phyloP scores from a whole-genome alignment of 2,113 vertebrate species.

The Hippocampus abdominalis region DNA sequence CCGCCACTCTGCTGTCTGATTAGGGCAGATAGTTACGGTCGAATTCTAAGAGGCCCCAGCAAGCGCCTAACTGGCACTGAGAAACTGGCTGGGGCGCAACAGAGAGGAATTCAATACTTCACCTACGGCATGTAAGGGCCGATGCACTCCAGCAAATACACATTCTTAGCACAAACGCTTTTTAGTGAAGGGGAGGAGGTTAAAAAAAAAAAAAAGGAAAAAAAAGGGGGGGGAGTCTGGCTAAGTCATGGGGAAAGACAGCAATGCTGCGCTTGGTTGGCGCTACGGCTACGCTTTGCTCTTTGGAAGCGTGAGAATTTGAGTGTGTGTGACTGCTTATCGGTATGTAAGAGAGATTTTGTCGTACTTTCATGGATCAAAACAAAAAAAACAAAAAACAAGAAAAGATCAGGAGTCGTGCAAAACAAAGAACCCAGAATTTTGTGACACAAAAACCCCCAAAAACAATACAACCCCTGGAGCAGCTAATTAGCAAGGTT shows the following conservation, averaged over 20 bases:
- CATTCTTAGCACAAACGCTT: constrained; percentile 41
- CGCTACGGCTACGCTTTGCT: constrained; percentile 30
- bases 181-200: constrained; percentile 12
- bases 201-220: not conserved
- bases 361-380: constrained; percentile 4
- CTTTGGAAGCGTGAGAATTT: constrained; percentile 36
- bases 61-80: constrained; percentile 30
- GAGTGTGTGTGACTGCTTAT: constrained; percentile 47
- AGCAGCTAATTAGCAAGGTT: no score
- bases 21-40: constrained; percentile 51
- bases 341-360: constrained; percentile 46
- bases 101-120: constrained; percentile 56
- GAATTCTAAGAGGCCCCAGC: constrained; percentile 34
- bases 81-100: constrained; percentile 29
- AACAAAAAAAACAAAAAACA: no score
- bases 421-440: no score
- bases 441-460: constrained; percentile 15
- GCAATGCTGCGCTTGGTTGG: constrained; percentile 48
- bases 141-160: constrained; percentile 38
- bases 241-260: constrained; percentile 54
- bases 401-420: no score
- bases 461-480: no score
- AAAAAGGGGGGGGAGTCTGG: constrained; percentile 6
- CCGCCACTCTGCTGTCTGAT: constrained; percentile 26
- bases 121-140: constrained; percentile 44